These are phyloP conservation scores for Esperia sulphurella DNA, from an alignment of 2,888 invertebrate species.

Conservation along the genomic window DNA sequence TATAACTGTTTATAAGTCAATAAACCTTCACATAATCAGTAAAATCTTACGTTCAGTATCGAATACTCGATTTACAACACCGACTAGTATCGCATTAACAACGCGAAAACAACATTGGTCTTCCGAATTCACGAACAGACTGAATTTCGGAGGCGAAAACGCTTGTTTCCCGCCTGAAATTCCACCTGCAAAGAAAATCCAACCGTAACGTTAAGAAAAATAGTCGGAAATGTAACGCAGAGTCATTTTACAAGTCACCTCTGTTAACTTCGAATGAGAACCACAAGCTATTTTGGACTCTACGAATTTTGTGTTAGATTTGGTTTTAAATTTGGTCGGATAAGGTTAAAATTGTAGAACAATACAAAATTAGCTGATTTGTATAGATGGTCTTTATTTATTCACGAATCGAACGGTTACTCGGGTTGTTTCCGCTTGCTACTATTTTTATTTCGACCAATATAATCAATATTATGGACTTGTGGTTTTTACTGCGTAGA, in stretches of 20 bases:
- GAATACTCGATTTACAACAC: background rate
- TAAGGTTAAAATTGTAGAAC: conserved; percentile 12
- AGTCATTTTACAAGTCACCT: background rate
- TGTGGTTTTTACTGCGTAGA: too few species aligned
- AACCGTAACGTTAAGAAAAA: background rate
- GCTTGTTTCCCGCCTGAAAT: background rate
- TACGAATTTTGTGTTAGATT: background rate
- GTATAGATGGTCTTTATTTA: conserved; percentile 14
- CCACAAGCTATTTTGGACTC: background rate
- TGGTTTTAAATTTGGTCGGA: background rate
- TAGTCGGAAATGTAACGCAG: background rate
- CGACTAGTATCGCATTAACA: background rate
- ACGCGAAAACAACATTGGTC: background rate
- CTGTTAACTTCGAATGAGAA: background rate
- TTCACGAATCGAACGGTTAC: conserved; percentile 6
- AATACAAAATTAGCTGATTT: conserved; percentile 27
- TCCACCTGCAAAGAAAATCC: background rate
- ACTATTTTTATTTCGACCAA: background rate
- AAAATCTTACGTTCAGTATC: background rate
- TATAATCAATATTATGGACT: too few species aligned
- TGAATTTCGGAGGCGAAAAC: background rate
- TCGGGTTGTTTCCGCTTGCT: background rate
- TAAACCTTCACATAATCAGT: background rate
- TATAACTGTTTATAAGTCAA: background rate
- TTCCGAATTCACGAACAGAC: background rate